phyloP scores from a whole-genome alignment of 2,113 vertebrate species.

The Vicugna pacos region DNA sequence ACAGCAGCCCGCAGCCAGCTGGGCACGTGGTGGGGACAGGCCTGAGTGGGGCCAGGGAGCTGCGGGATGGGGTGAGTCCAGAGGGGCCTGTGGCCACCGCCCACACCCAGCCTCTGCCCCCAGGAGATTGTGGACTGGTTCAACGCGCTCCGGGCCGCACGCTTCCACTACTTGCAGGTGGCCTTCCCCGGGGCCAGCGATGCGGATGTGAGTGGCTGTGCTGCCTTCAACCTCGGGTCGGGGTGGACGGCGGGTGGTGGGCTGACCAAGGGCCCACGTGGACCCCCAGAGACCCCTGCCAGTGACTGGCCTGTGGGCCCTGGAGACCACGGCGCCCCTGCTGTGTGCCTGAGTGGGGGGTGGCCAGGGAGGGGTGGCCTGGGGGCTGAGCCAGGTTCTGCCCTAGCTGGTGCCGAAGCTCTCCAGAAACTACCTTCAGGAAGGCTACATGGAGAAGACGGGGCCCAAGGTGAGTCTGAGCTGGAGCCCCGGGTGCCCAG shows the following conservation, averaged over 20 bases:
- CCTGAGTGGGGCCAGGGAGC: background rate
- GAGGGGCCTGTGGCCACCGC: background rate
- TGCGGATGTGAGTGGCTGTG: constrained; percentile 89
- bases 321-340: background rate
- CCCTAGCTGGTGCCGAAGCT: constrained; percentile 95
- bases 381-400: accelerated
- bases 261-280: background rate
- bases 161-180: constrained; percentile 97
- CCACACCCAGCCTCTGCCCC: background rate
- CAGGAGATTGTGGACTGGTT: constrained; percentile 99
- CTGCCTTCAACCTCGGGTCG: accelerated
- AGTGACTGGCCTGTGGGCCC: background rate
- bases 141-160: constrained; percentile 95
- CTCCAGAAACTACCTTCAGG: constrained; percentile 96
- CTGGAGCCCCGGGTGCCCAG: accelerated
- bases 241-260: background rate
- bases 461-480: constrained; percentile 93
- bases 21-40: background rate
- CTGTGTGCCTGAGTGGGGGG: background rate
- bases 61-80: background rate
- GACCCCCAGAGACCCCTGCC: background rate
- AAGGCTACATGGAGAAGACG: constrained; percentile 96
- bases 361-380: accelerated
- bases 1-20: too few relatives aligned
- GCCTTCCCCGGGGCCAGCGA: constrained; percentile 96